A percentile compares a stretch with the other conserved stretches of the same genome.
Evolutionary conservation across 1,140 invertebrate species (phyloP).

Genomic region (Pollicipes pollicipes): DNA sequence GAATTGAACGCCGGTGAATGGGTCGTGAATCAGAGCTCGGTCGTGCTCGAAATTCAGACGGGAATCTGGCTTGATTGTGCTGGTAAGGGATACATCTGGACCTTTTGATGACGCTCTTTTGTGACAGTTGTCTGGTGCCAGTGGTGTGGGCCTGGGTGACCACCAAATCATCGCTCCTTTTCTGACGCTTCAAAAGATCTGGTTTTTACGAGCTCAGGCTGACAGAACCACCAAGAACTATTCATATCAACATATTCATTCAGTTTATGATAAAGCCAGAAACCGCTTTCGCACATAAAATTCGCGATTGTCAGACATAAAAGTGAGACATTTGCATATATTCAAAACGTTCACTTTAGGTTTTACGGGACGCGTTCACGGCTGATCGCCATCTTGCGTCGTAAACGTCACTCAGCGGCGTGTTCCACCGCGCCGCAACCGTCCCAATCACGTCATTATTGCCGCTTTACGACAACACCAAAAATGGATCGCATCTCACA

Average conservation of each 20-base stretch:
- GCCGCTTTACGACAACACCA: not conserved
- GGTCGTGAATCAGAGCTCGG: not conserved
- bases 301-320: not conserved
- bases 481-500: not conserved
- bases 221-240: not conserved
- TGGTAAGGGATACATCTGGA: not conserved
- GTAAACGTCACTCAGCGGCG: not conserved
- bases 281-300: conserved; percentile 1
- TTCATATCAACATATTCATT: conserved; percentile 2
- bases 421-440: not conserved
- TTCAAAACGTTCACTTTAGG: not conserved
- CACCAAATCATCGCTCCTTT: not conserved
- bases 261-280: not conserved
- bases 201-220: not conserved
- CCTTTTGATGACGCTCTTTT: not conserved
- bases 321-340: conserved; percentile 2
- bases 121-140: not conserved
- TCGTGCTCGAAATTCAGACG: not conserved
- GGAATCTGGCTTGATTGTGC: not conserved
- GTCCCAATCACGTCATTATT: not conserved
- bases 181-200: not conserved
- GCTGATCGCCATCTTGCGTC: not conserved
- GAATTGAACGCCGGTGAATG: not conserved
- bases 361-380: not conserved
- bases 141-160: not conserved